Evolutionary conservation across 2,888 invertebrate genomes (phyloP), one percentile per base, ranked within the genome.

Genomic region (Teleiodes luculella): DNA sequence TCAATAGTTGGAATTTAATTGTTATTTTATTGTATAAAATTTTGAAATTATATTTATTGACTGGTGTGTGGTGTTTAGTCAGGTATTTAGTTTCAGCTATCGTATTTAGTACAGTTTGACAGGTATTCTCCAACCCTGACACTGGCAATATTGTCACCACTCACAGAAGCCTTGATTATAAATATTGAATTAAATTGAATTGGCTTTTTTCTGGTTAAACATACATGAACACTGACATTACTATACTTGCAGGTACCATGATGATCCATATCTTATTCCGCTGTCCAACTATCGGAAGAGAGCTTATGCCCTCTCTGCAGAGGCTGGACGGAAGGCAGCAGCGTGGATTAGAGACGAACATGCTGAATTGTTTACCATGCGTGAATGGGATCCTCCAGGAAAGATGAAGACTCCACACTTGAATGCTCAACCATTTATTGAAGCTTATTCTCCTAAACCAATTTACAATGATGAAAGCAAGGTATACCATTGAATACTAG

Each of bases 251-350:
- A 90, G 90, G 74, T 98, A 94, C 76, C 95, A 96, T 68, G 98
- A 98, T 91, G 98, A 98, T 83, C 97, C 98, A 0, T 97, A 90
- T 71, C 88, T 97, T 13, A 94, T 94, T 62, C 97, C 97, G 0
- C 79, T 89, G 56, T 95, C 95, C 7, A 95, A 94, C 79, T 86
- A 72, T 60, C 89, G 90, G 76, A 62, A 96, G 78, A 88, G 97
- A 58, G 85, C 92, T 0, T 97, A 91, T 83, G 94, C 96, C 0
- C 83, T 98, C 71, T 92, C 97, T 0, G 94, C 95, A 62, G 97
- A 97, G 78, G 92, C 97, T 4, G 97, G 97, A 1, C 92, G 94
- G 16, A 96, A 95, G 80, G 95, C 97, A 8, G 97, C 97, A 0
- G 92, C 92, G 55, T 97, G 96, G 95, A 91, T 97, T 53, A 88